A percentile compares a stretch with the other conserved stretches of the same genome.
These are phyloP conservation scores for Apaloderma vittatum DNA, from an alignment of 2,113 vertebrate genomes.

Conservation along the genomic window DNA sequence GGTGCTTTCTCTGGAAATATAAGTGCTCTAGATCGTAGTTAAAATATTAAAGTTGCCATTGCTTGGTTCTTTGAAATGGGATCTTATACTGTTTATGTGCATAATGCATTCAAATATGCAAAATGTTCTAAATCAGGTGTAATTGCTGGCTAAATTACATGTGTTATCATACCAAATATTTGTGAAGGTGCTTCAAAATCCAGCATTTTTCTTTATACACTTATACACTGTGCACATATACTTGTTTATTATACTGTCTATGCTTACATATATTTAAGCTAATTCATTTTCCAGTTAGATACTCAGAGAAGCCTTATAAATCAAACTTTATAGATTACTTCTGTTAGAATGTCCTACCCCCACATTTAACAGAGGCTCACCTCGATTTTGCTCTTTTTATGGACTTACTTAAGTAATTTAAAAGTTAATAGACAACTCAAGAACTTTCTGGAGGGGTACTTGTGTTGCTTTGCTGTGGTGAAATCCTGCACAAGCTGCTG, in stretches of 20 bases:
- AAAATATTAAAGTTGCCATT: not conserved
- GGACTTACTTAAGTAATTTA: not conserved
- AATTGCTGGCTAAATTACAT: not conserved
- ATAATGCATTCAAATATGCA: not conserved
- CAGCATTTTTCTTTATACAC: fast-evolving
- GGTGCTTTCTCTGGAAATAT: not conserved
- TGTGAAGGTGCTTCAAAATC: not conserved
- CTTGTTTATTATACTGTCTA: fast-evolving
- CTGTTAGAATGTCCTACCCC: not conserved
- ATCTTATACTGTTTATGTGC: fast-evolving
- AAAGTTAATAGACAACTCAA: not conserved
- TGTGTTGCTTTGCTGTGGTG: not conserved
- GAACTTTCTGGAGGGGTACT: not conserved
- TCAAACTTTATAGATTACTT: not conserved
- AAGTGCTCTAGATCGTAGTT: fast-evolving
- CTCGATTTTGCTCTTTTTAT: not conserved
- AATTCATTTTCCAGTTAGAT: not conserved
- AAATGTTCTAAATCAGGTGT: not conserved
- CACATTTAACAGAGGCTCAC: not conserved
- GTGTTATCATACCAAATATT: not conserved
- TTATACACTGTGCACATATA: fast-evolving
- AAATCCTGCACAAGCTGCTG: not conserved
- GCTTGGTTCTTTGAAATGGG: not conserved
- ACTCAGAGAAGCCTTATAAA: not conserved
- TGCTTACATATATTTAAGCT: not conserved